Base-by-base conservation (phyloP, 2,888 invertebrate genomes). In the Pammene aurita region DNA sequence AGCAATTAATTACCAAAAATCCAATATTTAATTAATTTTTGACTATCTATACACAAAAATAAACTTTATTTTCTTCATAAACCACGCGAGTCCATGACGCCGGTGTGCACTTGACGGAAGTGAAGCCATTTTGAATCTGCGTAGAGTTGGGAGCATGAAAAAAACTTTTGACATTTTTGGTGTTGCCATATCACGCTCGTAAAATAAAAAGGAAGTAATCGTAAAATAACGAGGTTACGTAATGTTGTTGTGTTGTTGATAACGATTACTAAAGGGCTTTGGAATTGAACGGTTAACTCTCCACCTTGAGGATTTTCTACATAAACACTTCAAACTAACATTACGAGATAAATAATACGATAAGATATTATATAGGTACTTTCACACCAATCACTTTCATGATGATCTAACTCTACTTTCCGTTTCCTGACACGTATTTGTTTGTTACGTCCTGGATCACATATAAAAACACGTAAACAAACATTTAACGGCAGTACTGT, bases 71-170 rank as follows among this genome's bases (percentile, higher is more conserved):
- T 84, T 84, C 77, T 81, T 84, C 79, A 82, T 80, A 81, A 80
- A 72, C 80, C 76, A 83, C 82, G 77, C 84, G 83, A 81, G 82
- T 80, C 83, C 83, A 84, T 83, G 77, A 77, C 86, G 79, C 82
- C 84, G 84, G 80, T 82, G 83, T 80, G 78, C 84, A 78, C 74
- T 76, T 74, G 72, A 79, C 83, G 88, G 89, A 89, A 90, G 86
- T 86, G 85, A 87, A 73, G 80, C 84, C 90, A 91, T 91, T 81
- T 88, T 84, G 74, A 80, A 76, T 80, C 74, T 77, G 71, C 66
- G 70, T 75, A 26, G 71, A 26, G 71, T 60, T 71, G 70, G 44
- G 42, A 69, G 13, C 10, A 9, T 58, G 16, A 66, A 70, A 56
- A 65, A 65, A 69, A 34, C 10, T 10, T n/a, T 26, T n/a, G 35